Evolutionary conservation across 2,113 vertebrate genomes (phyloP).

Genomic region (Xiphorhynchus elegans): DNA sequence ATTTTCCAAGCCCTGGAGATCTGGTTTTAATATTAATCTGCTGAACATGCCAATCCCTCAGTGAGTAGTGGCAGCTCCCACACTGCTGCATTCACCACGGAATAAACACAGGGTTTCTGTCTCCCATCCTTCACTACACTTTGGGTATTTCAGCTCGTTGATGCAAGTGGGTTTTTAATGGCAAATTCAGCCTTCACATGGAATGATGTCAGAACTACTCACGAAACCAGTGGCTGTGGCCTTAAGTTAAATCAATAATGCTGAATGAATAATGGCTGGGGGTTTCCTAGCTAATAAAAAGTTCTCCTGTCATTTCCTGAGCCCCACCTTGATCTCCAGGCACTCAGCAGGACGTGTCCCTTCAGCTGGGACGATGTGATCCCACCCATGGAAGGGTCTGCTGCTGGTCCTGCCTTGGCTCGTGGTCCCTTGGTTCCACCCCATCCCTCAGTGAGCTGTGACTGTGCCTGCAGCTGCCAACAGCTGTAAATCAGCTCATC

Average conservation of each 20-base stretch:
- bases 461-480: not conserved
- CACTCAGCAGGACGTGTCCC: not conserved
- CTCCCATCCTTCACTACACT: not conserved
- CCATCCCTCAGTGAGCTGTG: not conserved
- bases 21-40: accelerated
- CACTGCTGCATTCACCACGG: not conserved
- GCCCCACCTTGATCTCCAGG: not conserved
- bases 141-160: not conserved
- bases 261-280: not conserved
- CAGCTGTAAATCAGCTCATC: not conserved
- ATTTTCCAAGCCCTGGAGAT: not conserved
- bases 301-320: not conserved
- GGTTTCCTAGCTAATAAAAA: conserved; percentile 18
- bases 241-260: not conserved
- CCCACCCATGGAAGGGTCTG: not conserved
- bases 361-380: not conserved
- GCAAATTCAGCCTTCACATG: not conserved
- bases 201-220: not conserved
- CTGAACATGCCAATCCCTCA: too few species aligned
- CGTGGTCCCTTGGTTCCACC: not conserved
- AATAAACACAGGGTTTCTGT: not conserved
- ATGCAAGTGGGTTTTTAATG: not conserved
- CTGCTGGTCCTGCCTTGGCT: not conserved
- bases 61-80: not conserved
- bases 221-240: not conserved